Conservation (phyloP, 2,888 invertebrate species). For the Oscheius sp. region DNA sequence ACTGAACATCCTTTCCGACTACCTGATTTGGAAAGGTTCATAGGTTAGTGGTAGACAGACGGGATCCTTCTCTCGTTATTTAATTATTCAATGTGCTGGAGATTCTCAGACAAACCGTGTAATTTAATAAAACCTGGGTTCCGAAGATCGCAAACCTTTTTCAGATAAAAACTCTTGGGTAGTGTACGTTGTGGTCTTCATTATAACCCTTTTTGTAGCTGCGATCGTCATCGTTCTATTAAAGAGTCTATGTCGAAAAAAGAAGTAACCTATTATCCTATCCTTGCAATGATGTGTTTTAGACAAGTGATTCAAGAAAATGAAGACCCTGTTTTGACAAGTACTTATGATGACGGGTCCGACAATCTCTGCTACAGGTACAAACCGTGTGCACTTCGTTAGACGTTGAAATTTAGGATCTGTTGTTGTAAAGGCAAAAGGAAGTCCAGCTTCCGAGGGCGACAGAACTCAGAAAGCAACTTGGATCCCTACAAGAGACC, state of each 20-base stretch:
- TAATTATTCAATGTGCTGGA: neutral
- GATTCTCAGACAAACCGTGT: neutral
- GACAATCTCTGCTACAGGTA: slow-evolving; percentile 5
- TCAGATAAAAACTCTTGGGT: slow-evolving; percentile 26
- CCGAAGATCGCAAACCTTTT: neutral
- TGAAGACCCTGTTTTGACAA: slow-evolving; percentile 36
- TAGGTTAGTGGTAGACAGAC: slow-evolving; percentile 8
- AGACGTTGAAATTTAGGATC: neutral
- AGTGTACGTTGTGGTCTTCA: slow-evolving; percentile 8
- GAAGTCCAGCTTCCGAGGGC: slow-evolving; percentile 5
- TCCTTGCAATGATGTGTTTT: neutral
- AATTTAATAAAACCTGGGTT: neutral
- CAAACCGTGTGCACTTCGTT: no score
- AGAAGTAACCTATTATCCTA: slow-evolving; percentile 1
- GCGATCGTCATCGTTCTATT: slow-evolving; percentile 4
- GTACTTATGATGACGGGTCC: slow-evolving; percentile 33
- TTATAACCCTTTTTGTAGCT: neutral
- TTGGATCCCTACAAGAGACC: slow-evolving; percentile 36
- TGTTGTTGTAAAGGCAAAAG: slow-evolving; percentile 22
- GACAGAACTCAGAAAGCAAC: slow-evolving; percentile 37
- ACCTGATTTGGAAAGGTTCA: slow-evolving; percentile 18
- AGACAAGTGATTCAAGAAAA: slow-evolving; percentile 38
- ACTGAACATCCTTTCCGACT: slow-evolving; percentile 9
- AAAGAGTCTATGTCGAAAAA: slow-evolving; percentile 23
- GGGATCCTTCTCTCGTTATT: neutral